These are phyloP conservation scores for Myotis vivesi DNA, from an alignment of 2,797 vertebrate genomes.

Conservation along the genomic window DNA sequence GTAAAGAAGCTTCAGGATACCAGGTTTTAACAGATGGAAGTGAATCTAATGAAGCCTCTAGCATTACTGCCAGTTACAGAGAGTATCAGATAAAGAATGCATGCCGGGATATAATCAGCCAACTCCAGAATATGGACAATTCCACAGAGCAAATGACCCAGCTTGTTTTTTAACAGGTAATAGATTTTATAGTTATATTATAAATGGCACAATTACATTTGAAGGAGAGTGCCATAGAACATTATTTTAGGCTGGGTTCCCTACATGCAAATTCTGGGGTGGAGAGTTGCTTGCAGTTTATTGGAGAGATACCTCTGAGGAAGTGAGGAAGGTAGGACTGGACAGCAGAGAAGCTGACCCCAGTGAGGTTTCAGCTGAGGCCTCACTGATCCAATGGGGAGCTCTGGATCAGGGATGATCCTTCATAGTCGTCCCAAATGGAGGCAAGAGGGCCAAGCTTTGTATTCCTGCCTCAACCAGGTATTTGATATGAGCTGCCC, in stretches of 20 bases:
- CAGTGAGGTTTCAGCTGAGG: neutral
- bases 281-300: neutral
- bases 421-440: neutral
- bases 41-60: neutral
- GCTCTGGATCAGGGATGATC: neutral
- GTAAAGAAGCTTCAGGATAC: constrained; percentile 5
- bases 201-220: neutral
- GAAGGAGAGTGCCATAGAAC: neutral
- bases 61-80: neutral
- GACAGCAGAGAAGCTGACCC: neutral
- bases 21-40: neutral
- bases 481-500: neutral
- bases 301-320: neutral
- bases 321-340: neutral
- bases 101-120: neutral
- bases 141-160: neutral
- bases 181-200: constrained; percentile 2
- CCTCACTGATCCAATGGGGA: neutral
- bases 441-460: neutral
- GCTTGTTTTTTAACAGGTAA: constrained; percentile 6
- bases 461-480: neutral
- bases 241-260: neutral
- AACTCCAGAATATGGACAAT: neutral
- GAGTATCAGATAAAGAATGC: constrained; percentile 2
- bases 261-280: neutral